Base-by-base conservation (phyloP, 1,140 invertebrate genomes). In the Caerostris darwini region DNA sequence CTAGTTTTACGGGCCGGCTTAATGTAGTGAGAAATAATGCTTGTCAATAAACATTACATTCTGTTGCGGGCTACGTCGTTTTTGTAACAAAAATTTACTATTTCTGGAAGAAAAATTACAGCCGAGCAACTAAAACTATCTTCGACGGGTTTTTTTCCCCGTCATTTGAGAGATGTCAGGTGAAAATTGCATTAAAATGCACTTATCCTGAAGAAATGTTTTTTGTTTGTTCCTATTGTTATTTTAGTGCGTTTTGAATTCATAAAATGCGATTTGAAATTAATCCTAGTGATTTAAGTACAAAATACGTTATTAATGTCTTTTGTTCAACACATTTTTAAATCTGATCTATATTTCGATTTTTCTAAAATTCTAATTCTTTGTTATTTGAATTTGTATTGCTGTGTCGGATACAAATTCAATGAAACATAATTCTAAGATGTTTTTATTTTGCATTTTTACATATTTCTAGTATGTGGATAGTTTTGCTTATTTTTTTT, bases 21-120 rank as follows among this genome's bases (percentile, higher is more conserved):
- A 90, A 90, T 90, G 88, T 90, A 90, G 53, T 90, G 69, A 69
- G 67, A 77, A 90, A 90, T 69, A 90, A 77, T 90, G 69, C 88
- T 69, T 90, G 88, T 90, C 88, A 90, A 90, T 90, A 90, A 77
- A 90, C 88, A 90, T 77, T 71, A 77, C 88, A 71, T 90, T 87
- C 59, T 77, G 64, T 59, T 77, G 17, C 54, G 19, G 54, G 34
- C 12, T 17, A n/a, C n/a, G 69, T 90, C 54, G 53, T 58, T 54
- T 67, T 77, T 17, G 10, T 56, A 90, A 90, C 77, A 90, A 59
- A 77, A 69, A 90, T 67, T 77, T 50, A 57, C 53, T 69, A 58
- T 77, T 77, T 64, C 54, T 1, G 3, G 17, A 10, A 7, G 54
- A 34, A 83, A 58, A 50, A 56, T 10, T 17, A 14, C 14, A 10